These are phyloP conservation scores for Hafferia zeledoni DNA, from an alignment of 2,797 vertebrate genomes.

Conservation along the genomic window DNA sequence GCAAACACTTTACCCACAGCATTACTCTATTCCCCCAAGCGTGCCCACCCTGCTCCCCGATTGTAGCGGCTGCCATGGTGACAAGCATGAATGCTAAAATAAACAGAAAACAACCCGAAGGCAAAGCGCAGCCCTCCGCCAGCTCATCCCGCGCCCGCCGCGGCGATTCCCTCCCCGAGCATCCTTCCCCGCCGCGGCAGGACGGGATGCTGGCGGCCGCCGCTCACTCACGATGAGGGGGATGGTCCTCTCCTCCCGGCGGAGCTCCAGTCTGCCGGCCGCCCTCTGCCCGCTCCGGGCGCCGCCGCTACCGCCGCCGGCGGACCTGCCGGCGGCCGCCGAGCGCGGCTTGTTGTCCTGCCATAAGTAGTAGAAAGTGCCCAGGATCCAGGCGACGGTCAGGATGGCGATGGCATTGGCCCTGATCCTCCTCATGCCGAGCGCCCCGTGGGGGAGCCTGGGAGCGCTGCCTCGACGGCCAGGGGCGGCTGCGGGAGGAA, in stretches of 20 bases:
- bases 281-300: constrained; percentile 78
- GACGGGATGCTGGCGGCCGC: not conserved
- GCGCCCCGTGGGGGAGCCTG: constrained; percentile 62
- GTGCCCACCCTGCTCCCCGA: not conserved
- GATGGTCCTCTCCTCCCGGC: constrained; percentile 89
- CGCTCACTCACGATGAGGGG: constrained; percentile 88
- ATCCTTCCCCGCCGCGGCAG: not conserved
- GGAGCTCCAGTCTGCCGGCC: constrained; percentile 84
- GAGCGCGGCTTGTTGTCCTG: constrained; percentile 94
- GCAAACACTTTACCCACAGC: not conserved
- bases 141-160: not conserved
- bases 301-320: constrained; percentile 15
- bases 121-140: not conserved
- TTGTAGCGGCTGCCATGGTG: constrained; percentile 76
- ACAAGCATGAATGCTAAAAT: constrained; percentile 61
- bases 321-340: constrained; percentile 74
- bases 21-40: not conserved
- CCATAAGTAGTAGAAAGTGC: constrained; percentile 99
- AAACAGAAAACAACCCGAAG: constrained; percentile 47
- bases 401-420: constrained; percentile 98
- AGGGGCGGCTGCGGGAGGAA: not conserved
- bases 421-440: constrained; percentile 96
- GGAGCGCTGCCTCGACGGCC: constrained; percentile 19
- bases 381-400: constrained; percentile 97
- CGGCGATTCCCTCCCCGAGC: not conserved